Percentiles rank a stretch among this genome's conserved stretches.
Evolutionary conservation across 1,140 invertebrate genomes (phyloP).

Genomic region (Chrysomallon squamiferum): DNA sequence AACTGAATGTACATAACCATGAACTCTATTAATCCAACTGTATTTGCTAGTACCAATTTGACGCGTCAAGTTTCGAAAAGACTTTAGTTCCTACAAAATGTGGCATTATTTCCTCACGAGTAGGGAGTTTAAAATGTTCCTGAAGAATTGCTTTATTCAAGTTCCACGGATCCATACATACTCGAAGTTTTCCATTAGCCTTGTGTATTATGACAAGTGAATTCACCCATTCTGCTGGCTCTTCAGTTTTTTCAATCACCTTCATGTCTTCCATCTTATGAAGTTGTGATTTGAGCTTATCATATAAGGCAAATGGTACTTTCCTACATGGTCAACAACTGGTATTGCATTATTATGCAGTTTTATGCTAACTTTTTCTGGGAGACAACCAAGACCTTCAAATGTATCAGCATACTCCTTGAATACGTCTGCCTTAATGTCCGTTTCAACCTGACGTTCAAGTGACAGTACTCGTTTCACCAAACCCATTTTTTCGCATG

Average conservation of each 20-base stretch:
- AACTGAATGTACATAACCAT: slow-evolving; percentile 63
- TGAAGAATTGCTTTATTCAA: background rate
- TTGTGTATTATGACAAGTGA: slow-evolving; percentile 60
- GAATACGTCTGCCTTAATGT: slow-evolving; percentile 3
- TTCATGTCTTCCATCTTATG: slow-evolving; percentile 18
- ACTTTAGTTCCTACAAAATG: slow-evolving; percentile 36
- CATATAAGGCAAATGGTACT: slow-evolving; percentile 14
- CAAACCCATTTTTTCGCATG: background rate
- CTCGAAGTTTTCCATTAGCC: slow-evolving; percentile 65
- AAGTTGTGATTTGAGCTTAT: slow-evolving; percentile 30
- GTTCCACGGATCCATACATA: slow-evolving; percentile 63
- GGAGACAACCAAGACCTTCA: slow-evolving; percentile 14
- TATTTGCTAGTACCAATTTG: slow-evolving; percentile 10
- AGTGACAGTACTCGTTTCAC: slow-evolving; percentile 2
- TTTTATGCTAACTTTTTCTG: slow-evolving; percentile 12
- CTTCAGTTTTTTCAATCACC: slow-evolving; percentile 28
- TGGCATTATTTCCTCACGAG: slow-evolving; percentile 44
- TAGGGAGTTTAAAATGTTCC: slow-evolving; percentile 63
- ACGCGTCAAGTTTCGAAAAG: slow-evolving; percentile 21
- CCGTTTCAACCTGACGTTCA: background rate
- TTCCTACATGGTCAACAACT: slow-evolving; percentile 13
- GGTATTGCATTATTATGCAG: slow-evolving; percentile 23
- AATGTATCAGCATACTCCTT: slow-evolving; percentile 19
- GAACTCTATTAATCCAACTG: slow-evolving; percentile 20
- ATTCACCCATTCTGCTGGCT: slow-evolving; percentile 37